These are phyloP conservation scores for Psittacula cyanocephala DNA, from an alignment of 2,113 vertebrate species.

Conservation along the genomic window DNA sequence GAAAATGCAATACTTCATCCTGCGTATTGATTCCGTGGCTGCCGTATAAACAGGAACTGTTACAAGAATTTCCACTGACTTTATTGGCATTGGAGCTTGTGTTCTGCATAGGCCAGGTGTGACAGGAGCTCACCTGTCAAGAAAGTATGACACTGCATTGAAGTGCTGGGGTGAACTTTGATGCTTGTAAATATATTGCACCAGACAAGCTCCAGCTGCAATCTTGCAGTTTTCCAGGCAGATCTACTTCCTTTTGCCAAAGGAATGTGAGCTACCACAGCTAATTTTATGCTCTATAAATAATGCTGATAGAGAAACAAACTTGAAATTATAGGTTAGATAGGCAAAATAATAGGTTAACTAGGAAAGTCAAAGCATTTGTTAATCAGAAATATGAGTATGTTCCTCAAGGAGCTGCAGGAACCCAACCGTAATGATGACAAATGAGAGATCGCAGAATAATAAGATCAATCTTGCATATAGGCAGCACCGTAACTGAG, in stretches of 20 bases:
- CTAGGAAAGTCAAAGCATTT: not conserved
- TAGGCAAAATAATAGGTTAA: slow-evolving; percentile 20
- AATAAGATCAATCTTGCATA: slow-evolving; percentile 9
- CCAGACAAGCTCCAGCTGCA: slow-evolving; percentile 22
- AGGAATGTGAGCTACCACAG: not conserved
- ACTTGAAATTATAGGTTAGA: slow-evolving; percentile 1
- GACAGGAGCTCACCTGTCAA: not conserved
- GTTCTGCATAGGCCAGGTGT: not conserved
- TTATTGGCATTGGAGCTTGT: accelerated
- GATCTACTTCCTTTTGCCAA: slow-evolving; percentile 8
- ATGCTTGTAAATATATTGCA: not conserved
- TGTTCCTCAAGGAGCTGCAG: slow-evolving; percentile 3
- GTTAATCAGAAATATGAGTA: slow-evolving; percentile 23
- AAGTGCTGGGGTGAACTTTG: not conserved
- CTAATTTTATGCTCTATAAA: slow-evolving; percentile 12
- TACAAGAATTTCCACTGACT: not conserved
- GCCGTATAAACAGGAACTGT: not conserved
- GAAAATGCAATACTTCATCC: slow-evolving; percentile 23
- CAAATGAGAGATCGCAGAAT: slow-evolving; percentile 11
- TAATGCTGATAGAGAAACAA: slow-evolving; percentile 10
- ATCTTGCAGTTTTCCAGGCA: slow-evolving; percentile 14
- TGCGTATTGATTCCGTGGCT: not conserved
- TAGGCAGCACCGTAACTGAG: not conserved
- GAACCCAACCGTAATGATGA: not conserved
- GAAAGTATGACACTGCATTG: not conserved